Evolutionary conservation across 2,113 vertebrate species (phyloP).

Genomic region (Istiophorus platypterus): DNA sequence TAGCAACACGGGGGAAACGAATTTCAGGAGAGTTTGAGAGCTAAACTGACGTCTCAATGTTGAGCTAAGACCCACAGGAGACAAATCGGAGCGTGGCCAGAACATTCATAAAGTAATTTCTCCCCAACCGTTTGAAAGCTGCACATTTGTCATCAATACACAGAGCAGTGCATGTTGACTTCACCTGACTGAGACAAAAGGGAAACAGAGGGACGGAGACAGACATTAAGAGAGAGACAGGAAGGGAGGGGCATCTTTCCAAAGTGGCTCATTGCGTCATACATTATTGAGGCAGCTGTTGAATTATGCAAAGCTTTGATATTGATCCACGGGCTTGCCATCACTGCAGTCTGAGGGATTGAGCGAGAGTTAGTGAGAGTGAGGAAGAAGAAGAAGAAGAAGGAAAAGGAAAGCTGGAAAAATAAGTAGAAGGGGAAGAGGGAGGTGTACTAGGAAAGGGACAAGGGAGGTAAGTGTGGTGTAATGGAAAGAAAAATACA

Average conservation of each 20-base stretch:
- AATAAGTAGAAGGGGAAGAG: background rate
- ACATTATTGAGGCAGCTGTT: slow-evolving; percentile 68
- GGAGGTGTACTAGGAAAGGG: background rate
- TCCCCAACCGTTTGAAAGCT: background rate
- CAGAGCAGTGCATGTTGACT: slow-evolving; percentile 4
- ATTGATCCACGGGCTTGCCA: slow-evolving; percentile 66
- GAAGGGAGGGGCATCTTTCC: slow-evolving; percentile 30
- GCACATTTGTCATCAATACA: slow-evolving; percentile 2
- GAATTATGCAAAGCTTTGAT: slow-evolving; percentile 75
- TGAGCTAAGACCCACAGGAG: background rate
- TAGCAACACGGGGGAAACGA: background rate
- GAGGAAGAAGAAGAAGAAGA: background rate
- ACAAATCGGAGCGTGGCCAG: background rate
- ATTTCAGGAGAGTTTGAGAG: background rate
- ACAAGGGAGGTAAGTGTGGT: background rate
- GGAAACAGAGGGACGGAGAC: background rate
- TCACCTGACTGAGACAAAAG: background rate
- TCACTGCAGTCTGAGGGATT: slow-evolving; percentile 51
- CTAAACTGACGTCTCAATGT: background rate
- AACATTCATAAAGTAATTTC: slow-evolving; percentile 3
- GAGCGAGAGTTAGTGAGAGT: slow-evolving; percentile 27
- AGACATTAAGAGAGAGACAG: background rate
- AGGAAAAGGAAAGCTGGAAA: background rate
- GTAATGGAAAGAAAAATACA: background rate
- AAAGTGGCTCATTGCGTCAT: slow-evolving; percentile 63